phyloP scores from a whole-genome alignment of 2,797 vertebrate species.

The Potorous gilbertii region DNA sequence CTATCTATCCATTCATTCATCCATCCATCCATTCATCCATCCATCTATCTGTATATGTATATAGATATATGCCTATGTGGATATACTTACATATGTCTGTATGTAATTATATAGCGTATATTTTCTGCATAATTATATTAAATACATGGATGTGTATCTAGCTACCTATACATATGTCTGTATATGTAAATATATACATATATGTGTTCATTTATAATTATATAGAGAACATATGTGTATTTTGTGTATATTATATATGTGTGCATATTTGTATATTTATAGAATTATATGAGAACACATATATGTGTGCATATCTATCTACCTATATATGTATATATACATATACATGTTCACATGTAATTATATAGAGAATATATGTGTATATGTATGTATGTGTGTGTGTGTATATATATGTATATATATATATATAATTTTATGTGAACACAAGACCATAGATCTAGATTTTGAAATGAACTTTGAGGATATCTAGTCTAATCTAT shows the following conservation, averaged over 20 bases:
- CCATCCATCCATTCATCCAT: no score
- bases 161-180: not conserved
- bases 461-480: not conserved
- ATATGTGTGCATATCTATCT: not conserved
- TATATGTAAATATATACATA: not conserved
- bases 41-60: no score
- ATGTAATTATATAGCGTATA: not conserved
- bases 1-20: no score
- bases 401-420: no score
- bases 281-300: not conserved
- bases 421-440: not conserved
- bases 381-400: no score
- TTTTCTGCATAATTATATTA: not conserved
- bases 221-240: not conserved
- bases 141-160: no score
- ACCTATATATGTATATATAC: no score
- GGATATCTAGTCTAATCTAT: not conserved
- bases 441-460: not conserved
- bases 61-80: no score
- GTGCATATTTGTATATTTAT: not conserved
- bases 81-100: no score
- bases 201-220: not conserved
- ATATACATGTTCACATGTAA: fast-evolving
- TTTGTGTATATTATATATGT: not conserved
- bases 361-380: no score